phyloP scores from a whole-genome alignment of 2,113 vertebrate genomes.

The Paraplagusia blochii region DNA sequence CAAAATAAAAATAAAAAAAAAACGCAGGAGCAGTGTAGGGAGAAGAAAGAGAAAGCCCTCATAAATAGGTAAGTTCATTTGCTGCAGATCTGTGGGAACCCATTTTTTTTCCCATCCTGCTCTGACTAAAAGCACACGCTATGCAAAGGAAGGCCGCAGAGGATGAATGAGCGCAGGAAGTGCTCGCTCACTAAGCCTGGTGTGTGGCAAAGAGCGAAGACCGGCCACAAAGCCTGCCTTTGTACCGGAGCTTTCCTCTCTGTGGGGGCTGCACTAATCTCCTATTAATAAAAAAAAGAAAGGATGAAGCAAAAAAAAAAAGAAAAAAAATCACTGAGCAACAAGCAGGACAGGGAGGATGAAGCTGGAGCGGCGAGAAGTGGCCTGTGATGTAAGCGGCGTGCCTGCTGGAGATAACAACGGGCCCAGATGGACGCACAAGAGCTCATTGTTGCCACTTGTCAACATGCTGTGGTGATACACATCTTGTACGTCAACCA shows the following conservation, averaged over 20 bases:
- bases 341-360: conserved; percentile 53
- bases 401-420: conserved; percentile 47
- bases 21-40: background rate
- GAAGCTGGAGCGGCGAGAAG: conserved; percentile 41
- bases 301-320: conserved; percentile 31
- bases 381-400: conserved; percentile 59
- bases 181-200: conserved; percentile 78
- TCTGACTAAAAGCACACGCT: conserved; percentile 68
- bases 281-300: conserved; percentile 72
- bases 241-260: conserved; percentile 67
- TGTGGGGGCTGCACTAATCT: conserved; percentile 75
- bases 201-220: conserved; percentile 80
- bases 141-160: conserved; percentile 70
- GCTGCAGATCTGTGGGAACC: conserved; percentile 72
- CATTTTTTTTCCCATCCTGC: conserved; percentile 59
- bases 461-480: conserved; percentile 42
- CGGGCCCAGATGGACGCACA: conserved; percentile 47
- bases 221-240: conserved; percentile 77
- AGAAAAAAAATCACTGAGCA: conserved; percentile 56
- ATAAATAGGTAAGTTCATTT: conserved; percentile 69
- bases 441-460: conserved; percentile 45
- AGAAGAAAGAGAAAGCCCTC: conserved; percentile 32
- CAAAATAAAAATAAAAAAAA: background rate
- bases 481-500: conserved; percentile 40
- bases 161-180: conserved; percentile 79